These are phyloP conservation scores for Ips typographus DNA, from an alignment of 1,140 invertebrate genomes.

Conservation along the genomic window DNA sequence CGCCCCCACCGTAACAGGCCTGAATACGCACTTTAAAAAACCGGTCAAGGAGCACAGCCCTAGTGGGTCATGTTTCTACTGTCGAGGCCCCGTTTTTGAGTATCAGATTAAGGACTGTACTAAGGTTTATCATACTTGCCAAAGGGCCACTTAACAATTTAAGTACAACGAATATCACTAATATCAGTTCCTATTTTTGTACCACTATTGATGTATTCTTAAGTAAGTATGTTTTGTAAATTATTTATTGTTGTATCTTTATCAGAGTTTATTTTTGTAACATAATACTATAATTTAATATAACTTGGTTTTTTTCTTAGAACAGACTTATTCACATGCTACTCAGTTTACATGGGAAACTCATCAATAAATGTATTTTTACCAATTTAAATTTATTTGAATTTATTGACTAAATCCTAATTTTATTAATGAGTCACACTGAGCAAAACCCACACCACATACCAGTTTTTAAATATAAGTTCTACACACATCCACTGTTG, in stretches of 20 bases:
- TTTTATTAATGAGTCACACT: not conserved
- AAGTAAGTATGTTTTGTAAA: too few species aligned
- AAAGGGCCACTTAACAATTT: not conserved
- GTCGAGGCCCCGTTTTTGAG: constrained; percentile 40
- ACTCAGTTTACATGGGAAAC: too few species aligned
- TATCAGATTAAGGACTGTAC: constrained; percentile 38
- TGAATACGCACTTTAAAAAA: constrained; percentile 43
- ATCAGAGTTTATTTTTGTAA: too few species aligned
- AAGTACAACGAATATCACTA: too few species aligned
- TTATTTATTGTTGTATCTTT: too few species aligned
- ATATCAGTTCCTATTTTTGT: too few species aligned
- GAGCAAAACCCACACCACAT: constrained; percentile 20
- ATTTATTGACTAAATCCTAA: constrained; percentile 6
- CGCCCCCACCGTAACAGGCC: constrained; percentile 37
- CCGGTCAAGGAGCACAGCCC: constrained; percentile 38
- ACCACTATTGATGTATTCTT: too few species aligned
- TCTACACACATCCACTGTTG: constrained; percentile 13
- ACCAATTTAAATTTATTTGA: not conserved
- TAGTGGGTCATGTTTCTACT: constrained; percentile 44
- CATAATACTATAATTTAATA: too few species aligned
- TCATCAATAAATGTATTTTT: too few species aligned
- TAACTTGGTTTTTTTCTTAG: too few species aligned
- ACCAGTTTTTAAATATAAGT: constrained; percentile 25
- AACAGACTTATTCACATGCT: too few species aligned
- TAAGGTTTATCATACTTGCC: constrained; percentile 42